Base-by-base conservation (phyloP, 2,888 invertebrate genomes). In the Andrena minutula region DNA sequence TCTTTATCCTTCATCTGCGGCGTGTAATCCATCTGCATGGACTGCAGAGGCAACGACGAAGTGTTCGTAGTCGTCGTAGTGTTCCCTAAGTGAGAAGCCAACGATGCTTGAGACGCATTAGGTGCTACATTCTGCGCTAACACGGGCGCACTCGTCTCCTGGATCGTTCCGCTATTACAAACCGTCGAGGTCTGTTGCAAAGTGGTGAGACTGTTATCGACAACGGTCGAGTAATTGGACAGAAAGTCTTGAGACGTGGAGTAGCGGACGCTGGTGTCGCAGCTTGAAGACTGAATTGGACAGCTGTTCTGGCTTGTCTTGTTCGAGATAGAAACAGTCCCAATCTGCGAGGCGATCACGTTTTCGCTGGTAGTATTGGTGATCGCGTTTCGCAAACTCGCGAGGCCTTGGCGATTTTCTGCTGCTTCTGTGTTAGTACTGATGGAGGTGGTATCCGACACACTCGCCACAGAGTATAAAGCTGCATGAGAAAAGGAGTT, bases 211-310 rank as follows among this genome's bases (percentile, higher is more conserved):
- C 64, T 74, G 4, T 75, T 88, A 10, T 79, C 74, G 0, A 73
- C 77, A 6, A 90, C 87, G 20, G 86, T 89, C 0, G 90, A 78
- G 35, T 92, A 92, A 63, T 79, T 88, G 5, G 91, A 90, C 3
- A 90, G 72, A 28, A 91, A 92, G 64, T 90, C 90, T 8, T 91
- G 90, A 32, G 88, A 65, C 7, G 79, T 81, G 6, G 90, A 85
- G 47, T 90, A 92, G 1, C 86, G 79, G 10, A 84, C 81, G 4
- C 83, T 86, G 0, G 87, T 61, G 56, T 90, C 87, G 51, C 88
- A 91, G 41, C 87, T 88, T 2, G 83, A 68, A 30, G 77, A 75
- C 28, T 81, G 82, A 7, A 76, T 63, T 2, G 83, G 26, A 23
- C 82, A 83, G 53, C 76, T 72, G 23, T 70, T 47, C 20, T 73